A percentile compares a stretch with the other conserved stretches of the same genome.
These are phyloP conservation scores for Brachionus sp. DNA, from an alignment of 1,140 invertebrate genomes.

Conservation along the genomic window DNA sequence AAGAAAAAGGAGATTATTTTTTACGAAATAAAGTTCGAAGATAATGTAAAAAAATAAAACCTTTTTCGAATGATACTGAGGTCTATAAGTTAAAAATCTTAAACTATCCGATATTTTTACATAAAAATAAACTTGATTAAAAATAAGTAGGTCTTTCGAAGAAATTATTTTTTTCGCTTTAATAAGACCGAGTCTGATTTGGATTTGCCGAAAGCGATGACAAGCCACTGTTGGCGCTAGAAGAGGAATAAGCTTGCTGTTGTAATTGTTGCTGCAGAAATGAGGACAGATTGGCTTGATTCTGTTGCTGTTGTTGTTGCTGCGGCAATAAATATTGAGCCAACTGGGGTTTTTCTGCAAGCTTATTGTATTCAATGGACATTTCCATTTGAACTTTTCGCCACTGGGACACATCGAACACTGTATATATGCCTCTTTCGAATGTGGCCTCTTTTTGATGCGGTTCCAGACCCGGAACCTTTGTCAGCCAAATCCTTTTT, in stretches of 20 bases:
- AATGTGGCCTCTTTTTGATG: slow-evolving; percentile 89
- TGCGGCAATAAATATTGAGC: slow-evolving; percentile 27
- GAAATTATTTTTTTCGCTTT: neutral
- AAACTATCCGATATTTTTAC: slow-evolving; percentile 24
- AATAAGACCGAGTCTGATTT: slow-evolving; percentile 13
- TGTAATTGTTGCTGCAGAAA: slow-evolving; percentile 18
- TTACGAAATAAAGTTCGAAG: neutral
- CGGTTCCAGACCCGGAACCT: slow-evolving; percentile 84
- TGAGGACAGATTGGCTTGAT: neutral
- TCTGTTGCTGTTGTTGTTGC: slow-evolving; percentile 13
- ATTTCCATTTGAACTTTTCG: slow-evolving; percentile 90
- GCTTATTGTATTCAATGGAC: slow-evolving; percentile 91
- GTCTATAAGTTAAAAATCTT: slow-evolving; percentile 21
- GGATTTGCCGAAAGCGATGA: neutral
- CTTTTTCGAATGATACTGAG: neutral
- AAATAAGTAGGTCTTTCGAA: slow-evolving; percentile 39
- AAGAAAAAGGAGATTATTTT: neutral
- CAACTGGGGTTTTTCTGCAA: slow-evolving; percentile 75
- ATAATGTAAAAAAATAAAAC: neutral
- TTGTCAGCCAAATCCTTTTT: slow-evolving; percentile 97
- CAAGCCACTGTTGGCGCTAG: neutral
- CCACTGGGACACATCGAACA: slow-evolving; percentile 93
- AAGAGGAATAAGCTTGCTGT: neutral
- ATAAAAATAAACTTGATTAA: slow-evolving; percentile 30
- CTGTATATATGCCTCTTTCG: slow-evolving; percentile 96